Evolutionary conservation across 2,888 invertebrate genomes (phyloP), one percentile per base, ranked within the genome.

Genomic region (Caenorhabditis sp.): DNA sequence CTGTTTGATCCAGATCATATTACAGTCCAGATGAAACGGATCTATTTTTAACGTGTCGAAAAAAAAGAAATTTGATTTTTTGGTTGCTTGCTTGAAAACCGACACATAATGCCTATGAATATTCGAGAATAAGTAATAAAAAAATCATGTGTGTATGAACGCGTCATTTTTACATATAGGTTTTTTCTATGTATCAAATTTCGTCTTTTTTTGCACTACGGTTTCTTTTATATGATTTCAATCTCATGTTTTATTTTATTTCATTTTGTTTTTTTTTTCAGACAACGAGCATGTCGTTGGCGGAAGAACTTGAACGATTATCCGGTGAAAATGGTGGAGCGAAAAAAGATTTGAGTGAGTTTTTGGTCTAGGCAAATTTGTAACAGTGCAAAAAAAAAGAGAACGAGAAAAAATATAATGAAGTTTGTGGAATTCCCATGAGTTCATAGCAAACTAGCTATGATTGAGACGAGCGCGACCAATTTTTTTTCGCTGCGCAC

Each of bases 271-370:
- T 14, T 23, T 57, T 58, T 58, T 67, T 66, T 38, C 65, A 69
- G 69, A 66, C 74, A 26, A 65, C 68, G 59, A 65, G 72, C 53
- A 80, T 80, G 80, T 72, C 80, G 67, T 61, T 80, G 64, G 77
- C 80, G 53, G 81, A 81, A 63, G 81, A 81, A 68, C 71, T 81
- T 58, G 76, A 79, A 62, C 76, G 76, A 71, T 70, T 81, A 65
- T 81, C 81, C 50, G 73, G 71, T 52, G 77, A 72, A 43, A 74
- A 70, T 66, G 67, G 66, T 23, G 70, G 62, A 62, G 70, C 67
- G 52, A 81, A 81, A 61, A 76, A 77, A 50, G 75, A 81, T 62
- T 66, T 76, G 50, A 81, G 81, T 81, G 59, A 81, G 81, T 78
- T 63, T 62, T 43, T 17, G 27, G 59, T 31, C 25, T 53, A 8